phyloP scores from a whole-genome alignment of 30 jellyfish, hydroid and myxozoan species.

The Chrysaora quinquecirrha region DNA sequence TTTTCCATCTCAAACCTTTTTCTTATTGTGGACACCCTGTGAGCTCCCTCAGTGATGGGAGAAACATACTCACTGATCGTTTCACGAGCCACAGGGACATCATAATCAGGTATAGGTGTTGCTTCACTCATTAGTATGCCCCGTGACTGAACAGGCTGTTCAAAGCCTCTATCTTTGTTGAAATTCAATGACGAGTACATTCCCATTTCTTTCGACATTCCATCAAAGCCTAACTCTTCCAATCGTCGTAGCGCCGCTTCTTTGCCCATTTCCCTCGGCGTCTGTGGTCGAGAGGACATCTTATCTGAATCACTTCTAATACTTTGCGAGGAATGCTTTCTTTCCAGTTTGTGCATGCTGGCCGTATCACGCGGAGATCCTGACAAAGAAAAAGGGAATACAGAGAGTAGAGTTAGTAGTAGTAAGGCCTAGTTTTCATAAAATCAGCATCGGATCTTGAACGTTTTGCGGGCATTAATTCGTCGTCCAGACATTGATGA shows the following conservation, averaged over 20 bases:
- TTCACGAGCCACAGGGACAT: not conserved
- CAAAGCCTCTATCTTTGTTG: not conserved
- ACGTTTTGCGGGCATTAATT: too few species aligned
- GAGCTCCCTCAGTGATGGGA: not conserved
- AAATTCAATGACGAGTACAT: not conserved
- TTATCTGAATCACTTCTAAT: slow-evolving; percentile 21
- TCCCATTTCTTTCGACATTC: slow-evolving; percentile 51
- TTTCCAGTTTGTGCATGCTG: too few species aligned
- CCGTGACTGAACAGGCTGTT: too few species aligned
- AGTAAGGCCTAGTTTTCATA: too few species aligned
- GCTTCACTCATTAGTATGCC: not conserved
- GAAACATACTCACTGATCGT: not conserved
- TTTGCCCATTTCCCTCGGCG: slow-evolving; percentile 65
- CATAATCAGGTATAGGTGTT: not conserved
- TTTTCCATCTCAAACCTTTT: slow-evolving; percentile 1
- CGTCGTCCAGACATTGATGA: too few species aligned
- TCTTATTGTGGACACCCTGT: not conserved
- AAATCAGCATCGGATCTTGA: too few species aligned
- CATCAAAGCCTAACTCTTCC: slow-evolving; percentile 75
- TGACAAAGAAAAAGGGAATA: too few species aligned
- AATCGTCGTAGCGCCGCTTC: slow-evolving; percentile 62
- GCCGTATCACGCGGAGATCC: too few species aligned
- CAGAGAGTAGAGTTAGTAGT: too few species aligned
- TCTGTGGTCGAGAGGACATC: slow-evolving; percentile 18
- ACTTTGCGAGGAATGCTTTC: slow-evolving; percentile 6